Evolutionary conservation across 2,888 invertebrate species (phyloP), one percentile per base, ranked within the genome.

Genomic region (Tachina grossa): DNA sequence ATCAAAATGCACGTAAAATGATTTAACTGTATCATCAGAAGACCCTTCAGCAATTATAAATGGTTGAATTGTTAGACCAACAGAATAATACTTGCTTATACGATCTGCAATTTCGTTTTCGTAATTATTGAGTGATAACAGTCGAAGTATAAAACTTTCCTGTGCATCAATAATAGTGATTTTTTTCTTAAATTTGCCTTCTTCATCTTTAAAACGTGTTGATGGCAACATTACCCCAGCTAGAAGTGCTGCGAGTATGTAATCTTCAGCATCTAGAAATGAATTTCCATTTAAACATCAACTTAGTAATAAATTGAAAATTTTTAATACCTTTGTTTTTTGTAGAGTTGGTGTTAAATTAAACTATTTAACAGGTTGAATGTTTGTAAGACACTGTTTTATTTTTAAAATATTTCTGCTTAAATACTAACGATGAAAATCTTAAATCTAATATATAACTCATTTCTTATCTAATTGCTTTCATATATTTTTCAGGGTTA

Each of bases 11-110:
- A 87, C 61, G 49, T 66, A 83, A 84, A 85, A 87, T 41, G 22
- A 19, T 72, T 53, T 83, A 19, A 84, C 41, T 51, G 78, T 49
- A 4, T 31, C 16, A 49, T 80, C 76, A 51, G 75, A 72, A 45
- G 59, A 22, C 47, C 86, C 87, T 45, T 84, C 87, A 55, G 77
- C 85, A 55, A 87, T 84, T 41, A 87, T 69, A 57, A 87, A 80
- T 39, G 88, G 87, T 68, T 87, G 86, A 53, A 88, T 83, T 19
- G 86, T 85, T 10, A 87, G 55, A 16, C 87, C 83, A 45, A 69
- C 66, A 61, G 80, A 82, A 69, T 83, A 87, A 74, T 87, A 87
- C 61, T 85, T 87, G 49, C 63, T 65, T 13, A 76, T 75, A 39
- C 87, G 39, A 57, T 87, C 86, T 16, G 82, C 74, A 22, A 87